Evolutionary conservation across 2,113 vertebrate genomes (phyloP).

Genomic region (Dromaius novaehollandiae): DNA sequence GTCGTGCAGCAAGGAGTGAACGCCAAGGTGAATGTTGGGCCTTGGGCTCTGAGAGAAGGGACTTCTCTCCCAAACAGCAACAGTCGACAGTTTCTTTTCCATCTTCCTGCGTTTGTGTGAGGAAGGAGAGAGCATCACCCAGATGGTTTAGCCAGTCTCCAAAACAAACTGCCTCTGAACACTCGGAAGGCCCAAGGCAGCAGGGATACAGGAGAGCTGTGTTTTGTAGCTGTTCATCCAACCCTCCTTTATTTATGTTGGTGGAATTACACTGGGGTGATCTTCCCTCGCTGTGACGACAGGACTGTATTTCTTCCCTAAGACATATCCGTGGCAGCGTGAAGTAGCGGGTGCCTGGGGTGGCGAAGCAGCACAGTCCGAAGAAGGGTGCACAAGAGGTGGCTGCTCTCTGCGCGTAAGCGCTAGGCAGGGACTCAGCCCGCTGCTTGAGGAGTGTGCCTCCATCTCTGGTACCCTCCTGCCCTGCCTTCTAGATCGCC

Average conservation of each 20-base stretch:
- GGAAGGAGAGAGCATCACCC: fast-evolving
- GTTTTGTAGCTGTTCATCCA: background rate
- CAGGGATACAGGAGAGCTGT: background rate
- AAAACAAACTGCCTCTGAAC: background rate
- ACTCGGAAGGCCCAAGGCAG: background rate
- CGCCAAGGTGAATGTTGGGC: no score
- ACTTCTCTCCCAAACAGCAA: background rate
- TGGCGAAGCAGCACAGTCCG: background rate
- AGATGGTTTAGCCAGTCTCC: background rate
- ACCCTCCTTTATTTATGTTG: background rate
- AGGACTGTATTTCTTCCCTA: background rate
- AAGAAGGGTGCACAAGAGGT: background rate
- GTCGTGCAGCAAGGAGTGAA: background rate
- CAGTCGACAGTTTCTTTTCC: no score
- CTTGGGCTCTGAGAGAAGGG: fast-evolving
- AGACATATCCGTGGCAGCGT: fast-evolving
- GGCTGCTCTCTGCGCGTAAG: background rate
- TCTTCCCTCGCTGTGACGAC: background rate
- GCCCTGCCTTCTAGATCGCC: background rate
- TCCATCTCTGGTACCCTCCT: background rate
- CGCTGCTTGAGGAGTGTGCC: background rate
- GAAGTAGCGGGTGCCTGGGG: background rate
- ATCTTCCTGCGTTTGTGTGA: fast-evolving
- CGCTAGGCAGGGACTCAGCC: background rate
- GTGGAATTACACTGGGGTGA: no score